A percentile compares a stretch with the other conserved stretches of the same genome.
These are phyloP conservation scores for Zonitis immaculata DNA, from an alignment of 2,888 invertebrate species.

Conservation along the genomic window DNA sequence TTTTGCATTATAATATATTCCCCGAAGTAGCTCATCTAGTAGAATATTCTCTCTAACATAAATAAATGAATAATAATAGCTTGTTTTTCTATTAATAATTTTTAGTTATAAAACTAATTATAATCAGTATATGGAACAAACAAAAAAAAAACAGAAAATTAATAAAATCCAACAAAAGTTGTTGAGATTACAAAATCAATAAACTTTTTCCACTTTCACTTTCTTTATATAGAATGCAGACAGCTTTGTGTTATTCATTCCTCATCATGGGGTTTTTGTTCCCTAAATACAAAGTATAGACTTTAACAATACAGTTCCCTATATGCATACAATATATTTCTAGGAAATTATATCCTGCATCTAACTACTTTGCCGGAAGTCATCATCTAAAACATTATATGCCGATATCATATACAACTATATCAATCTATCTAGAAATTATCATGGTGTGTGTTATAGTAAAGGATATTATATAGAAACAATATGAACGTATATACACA, in stretches of 20 bases:
- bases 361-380: constrained; percentile 7
- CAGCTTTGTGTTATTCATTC: background rate
- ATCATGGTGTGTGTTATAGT: background rate
- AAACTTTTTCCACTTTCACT: background rate
- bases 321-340: constrained; percentile 10
- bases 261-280: background rate
- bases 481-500: background rate
- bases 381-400: background rate
- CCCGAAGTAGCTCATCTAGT: too few species aligned
- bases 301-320: constrained; percentile 7
- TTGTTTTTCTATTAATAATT: too few species aligned
- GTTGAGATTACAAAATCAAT: too few species aligned
- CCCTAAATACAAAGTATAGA: background rate
- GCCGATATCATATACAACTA: background rate
- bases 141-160: too few species aligned
- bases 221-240: background rate
- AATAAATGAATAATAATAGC: too few species aligned
- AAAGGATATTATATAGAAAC: background rate
- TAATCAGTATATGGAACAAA: too few species aligned
- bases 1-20: too few species aligned
- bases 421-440: background rate
- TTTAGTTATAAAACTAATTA: too few species aligned
- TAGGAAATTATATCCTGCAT: constrained; percentile 15
- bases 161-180: too few species aligned
- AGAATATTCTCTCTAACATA: too few species aligned